A percentile compares a stretch with the other conserved stretches of the same genome.
Evolutionary conservation across 2,797 vertebrate species (phyloP).

Genomic region (Schizothorax lantsangensis): DNA sequence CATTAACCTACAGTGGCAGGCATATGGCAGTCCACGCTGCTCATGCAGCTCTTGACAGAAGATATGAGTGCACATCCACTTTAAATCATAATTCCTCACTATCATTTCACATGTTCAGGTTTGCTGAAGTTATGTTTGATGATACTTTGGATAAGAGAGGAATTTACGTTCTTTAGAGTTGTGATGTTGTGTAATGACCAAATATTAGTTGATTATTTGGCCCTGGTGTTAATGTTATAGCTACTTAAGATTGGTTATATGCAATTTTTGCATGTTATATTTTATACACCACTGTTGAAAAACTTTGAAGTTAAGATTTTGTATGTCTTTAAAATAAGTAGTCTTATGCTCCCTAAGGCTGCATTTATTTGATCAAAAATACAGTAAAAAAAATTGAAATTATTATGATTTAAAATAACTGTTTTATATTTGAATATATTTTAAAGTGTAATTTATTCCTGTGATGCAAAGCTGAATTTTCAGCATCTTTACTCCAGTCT

Average conservation of each 20-base stretch:
- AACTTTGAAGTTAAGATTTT: too few relatives aligned
- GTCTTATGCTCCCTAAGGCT: not conserved
- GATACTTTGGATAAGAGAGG: not conserved
- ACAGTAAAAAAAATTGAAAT: not conserved
- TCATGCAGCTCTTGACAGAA: not conserved
- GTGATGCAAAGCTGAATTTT: not conserved
- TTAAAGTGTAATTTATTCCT: not conserved
- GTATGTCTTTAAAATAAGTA: not conserved
- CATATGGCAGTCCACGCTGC: not conserved
- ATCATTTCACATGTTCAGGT: not conserved
- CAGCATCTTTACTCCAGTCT: not conserved
- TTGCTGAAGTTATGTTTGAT: not conserved
- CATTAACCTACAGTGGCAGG: conserved; percentile 58
- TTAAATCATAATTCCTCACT: not conserved
- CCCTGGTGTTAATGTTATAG: not conserved
- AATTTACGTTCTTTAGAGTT: not conserved
- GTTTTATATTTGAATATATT: not conserved
- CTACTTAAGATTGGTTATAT: not conserved
- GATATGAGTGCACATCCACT: not conserved
- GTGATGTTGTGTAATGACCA: not conserved
- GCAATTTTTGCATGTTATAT: not conserved
- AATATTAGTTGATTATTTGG: not conserved
- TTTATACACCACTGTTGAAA: not conserved
- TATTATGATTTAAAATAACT: not conserved
- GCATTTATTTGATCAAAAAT: not conserved